Evolutionary conservation across 2,113 vertebrate species (phyloP), one percentile per base, ranked within the genome.

Genomic region (Onychostoma macrolepis): DNA sequence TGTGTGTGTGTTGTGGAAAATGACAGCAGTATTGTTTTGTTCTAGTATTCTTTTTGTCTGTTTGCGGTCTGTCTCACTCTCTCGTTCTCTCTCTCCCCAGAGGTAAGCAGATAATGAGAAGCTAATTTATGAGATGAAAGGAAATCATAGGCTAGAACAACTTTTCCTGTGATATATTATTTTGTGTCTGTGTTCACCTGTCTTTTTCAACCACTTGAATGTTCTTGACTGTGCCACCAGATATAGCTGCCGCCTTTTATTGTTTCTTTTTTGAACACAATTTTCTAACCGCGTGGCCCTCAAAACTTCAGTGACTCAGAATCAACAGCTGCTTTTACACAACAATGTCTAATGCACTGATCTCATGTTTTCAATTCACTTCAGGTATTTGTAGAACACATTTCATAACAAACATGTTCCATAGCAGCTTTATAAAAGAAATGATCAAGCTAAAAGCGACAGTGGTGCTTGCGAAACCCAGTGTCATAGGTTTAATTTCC

Each of bases 71-170:
- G 1, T 58, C 53, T 19, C 17, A 19, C 15, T 53, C 50, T 19
- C 50, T 72, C 19, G 30, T 7, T 69, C 36, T 24, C 53, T 61
- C 33, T 69, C 28, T 33, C 8, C 69, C 4, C 53, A 80, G 78
- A 80, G 78, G 53, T 41, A 41, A 80, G 24, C 3, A 12, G 53
- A 63, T 80, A 80, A 80, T 61, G 53, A 80, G 53, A 80, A 80
- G 58, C 78, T 80, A 17, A 80, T 61, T 26, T 41, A 41, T 58
- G 11, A 61, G 21, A 61, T 61, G 78, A 80, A 80, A 80, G 33
- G 21, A 80, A 80, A 80, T 80, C 53, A 58, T 4, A 26, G 33
- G 3, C 33, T 41, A n/a, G 78, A 63, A 80, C 78, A 41, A 7
- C 53, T n/a, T 41, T 58, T 56, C 8, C 53, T 80, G 30, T 80